Percentiles rank a stretch among this genome's conserved stretches.
These are phyloP conservation scores for Pangasius djambal DNA, from an alignment of 2,797 vertebrate species.

Conservation along the genomic window DNA sequence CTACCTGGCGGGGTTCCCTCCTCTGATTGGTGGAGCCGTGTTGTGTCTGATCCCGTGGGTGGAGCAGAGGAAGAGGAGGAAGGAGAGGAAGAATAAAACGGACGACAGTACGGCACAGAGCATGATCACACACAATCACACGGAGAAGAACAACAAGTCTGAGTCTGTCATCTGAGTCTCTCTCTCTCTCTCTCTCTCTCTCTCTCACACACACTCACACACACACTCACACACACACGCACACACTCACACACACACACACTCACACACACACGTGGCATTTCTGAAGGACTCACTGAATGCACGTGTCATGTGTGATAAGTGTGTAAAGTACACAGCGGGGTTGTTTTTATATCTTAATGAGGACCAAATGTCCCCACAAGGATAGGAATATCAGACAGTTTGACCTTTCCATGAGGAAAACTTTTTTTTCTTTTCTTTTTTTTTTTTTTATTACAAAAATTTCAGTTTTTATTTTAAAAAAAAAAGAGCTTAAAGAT, in stretches of 20 bases:
- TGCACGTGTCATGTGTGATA: not conserved
- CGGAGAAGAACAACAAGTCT: constrained; percentile 48
- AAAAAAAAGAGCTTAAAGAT: not conserved
- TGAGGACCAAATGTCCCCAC: not conserved
- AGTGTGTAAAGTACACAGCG: not conserved
- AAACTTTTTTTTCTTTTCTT: not conserved
- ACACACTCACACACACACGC: not conserved
- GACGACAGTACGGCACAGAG: constrained; percentile 55
- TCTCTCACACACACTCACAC: not conserved
- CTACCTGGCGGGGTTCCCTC: constrained; percentile 93
- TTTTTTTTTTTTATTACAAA: too few species aligned
- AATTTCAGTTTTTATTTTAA: not conserved
- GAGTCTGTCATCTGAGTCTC: constrained; percentile 69
- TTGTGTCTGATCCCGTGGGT: constrained; percentile 93
- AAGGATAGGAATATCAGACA: not conserved
- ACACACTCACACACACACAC: not conserved
- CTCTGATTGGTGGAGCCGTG: constrained; percentile 86
- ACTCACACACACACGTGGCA: not conserved
- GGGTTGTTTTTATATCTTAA: not conserved
- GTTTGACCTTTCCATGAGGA: not conserved
- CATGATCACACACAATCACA: constrained; percentile 51
- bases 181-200: not conserved
- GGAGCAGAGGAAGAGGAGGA: constrained; percentile 73
- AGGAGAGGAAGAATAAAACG: constrained; percentile 55
- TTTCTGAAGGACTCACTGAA: not conserved